phyloP scores from a whole-genome alignment of 2,113 vertebrate species.

The Phocoena sinus region DNA sequence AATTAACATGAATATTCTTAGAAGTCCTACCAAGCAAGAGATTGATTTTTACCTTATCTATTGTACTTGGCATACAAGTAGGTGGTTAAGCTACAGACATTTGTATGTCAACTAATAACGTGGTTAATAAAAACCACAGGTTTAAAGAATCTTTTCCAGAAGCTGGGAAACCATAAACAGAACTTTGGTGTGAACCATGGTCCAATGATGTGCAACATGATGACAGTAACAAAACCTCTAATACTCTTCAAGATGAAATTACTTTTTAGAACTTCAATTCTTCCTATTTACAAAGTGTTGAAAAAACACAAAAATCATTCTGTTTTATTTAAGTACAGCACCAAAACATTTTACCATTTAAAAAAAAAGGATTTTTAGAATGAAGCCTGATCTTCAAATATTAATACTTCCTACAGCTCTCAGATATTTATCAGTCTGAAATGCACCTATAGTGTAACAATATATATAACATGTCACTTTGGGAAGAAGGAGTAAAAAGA shows the following conservation, averaged over 20 bases:
- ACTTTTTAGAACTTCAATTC: not conserved
- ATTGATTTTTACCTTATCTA: not conserved
- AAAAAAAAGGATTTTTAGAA: not conserved
- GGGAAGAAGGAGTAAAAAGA: not conserved
- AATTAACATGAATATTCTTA: not conserved
- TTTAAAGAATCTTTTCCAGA: slow-evolving; percentile 15
- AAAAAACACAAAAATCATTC: not conserved
- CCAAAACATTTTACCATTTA: slow-evolving; percentile 2
- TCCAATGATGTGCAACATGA: not conserved
- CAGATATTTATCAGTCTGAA: not conserved
- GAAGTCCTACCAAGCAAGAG: not conserved
- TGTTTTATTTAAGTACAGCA: not conserved
- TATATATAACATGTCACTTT: too few relatives aligned
- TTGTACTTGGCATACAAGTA: not conserved
- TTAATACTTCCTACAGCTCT: not conserved
- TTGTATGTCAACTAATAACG: not conserved
- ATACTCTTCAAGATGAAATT: not conserved
- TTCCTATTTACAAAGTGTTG: not conserved
- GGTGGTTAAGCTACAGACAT: not conserved
- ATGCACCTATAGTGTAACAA: not conserved
- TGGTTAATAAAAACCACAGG: not conserved
- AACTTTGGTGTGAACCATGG: not conserved
- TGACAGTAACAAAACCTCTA: not conserved
- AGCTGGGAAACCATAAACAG: not conserved
- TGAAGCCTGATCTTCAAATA: not conserved